Base-by-base conservation (phyloP, 2,888 invertebrate species). In the Tanypteryx hageni region DNA sequence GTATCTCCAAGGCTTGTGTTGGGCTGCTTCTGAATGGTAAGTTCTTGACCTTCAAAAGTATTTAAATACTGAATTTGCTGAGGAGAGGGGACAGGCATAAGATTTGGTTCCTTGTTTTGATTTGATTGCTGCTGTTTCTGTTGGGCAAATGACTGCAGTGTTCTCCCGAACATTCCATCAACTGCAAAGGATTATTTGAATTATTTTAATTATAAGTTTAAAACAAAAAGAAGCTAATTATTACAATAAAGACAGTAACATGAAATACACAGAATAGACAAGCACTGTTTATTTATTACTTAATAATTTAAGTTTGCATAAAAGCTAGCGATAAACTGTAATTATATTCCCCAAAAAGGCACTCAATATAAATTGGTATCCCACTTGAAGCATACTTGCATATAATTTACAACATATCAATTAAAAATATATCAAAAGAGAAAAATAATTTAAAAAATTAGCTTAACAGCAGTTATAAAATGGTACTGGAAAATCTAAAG, bases 11-110 rank as follows among this genome's bases (percentile, higher is more conserved):
- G 95, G 95, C 98, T 98, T 81, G 98, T 98, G 95, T 99, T 99
- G 91, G 98, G 98, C 95, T 99, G 99, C 95, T 99, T 99, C 95
- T 99, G 99, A 95, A 99, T 99, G 94, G 98, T 99, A 94, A 99
- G 96, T 95, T 99, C 99, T 96, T 99, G 99, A 93, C 98, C 98
- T 96, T 99, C 99, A 95, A 99, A 99, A 94, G 98, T 98, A 96
- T 98, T 98, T 94, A 99, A 97, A 96, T 99, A 99, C 94, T 98
- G 98, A 95, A 99, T 98, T 96, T 98, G 99, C 95, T 99, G 98
- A 92, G 99, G 99, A 93, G 99, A 99, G 93, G 99, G 99, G 94
- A 99, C 99, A 93, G 99, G 99, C 98, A 99, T 98, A 94, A 99
- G 96, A 95, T 98, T 98, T 92, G 98, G 98, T 95, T 98, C 98